A percentile compares a stretch with the other conserved stretches of the same genome.
Evolutionary conservation across 1,140 invertebrate species (phyloP).

Genomic region (Charaxes varanes): DNA sequence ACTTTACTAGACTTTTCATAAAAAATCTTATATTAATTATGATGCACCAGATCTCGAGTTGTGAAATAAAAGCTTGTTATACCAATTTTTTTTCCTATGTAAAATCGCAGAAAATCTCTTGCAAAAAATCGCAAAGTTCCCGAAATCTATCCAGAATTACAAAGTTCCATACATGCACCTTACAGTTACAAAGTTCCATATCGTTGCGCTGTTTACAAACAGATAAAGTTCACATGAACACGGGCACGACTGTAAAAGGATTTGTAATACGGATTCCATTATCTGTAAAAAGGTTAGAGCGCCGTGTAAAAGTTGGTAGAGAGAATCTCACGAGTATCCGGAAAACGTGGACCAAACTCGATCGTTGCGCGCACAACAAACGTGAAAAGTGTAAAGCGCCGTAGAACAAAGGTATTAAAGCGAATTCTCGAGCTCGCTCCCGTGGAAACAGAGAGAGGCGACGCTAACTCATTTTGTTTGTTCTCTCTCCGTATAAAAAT

Average conservation of each 20-base stretch:
- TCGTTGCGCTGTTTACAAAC: too few relatives aligned
- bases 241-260: conserved; percentile 1
- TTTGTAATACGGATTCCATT: conserved; percentile 5
- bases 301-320: too few relatives aligned
- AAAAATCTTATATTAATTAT: too few relatives aligned
- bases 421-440: conserved; percentile 56
- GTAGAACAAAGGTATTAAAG: conserved; percentile 68
- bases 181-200: too few relatives aligned
- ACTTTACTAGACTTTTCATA: too few relatives aligned
- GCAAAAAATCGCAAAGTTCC: too few relatives aligned
- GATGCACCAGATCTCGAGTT: too few relatives aligned
- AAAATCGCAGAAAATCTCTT: too few relatives aligned
- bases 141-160: too few relatives aligned
- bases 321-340: conserved; percentile 40
- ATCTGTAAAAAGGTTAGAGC: conserved; percentile 23
- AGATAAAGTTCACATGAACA: not conserved
- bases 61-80: too few relatives aligned
- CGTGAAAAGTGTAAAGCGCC: conserved; percentile 54
- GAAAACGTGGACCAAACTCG: conserved; percentile 37
- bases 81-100: too few relatives aligned
- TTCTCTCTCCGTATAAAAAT: conserved; percentile 54
- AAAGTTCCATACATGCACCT: too few relatives aligned
- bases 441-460: conserved; percentile 45
- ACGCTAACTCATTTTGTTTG: conserved; percentile 63
- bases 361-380: conserved; percentile 48